Evolutionary conservation across 1,140 invertebrate genomes (phyloP).

Genomic region (Dreissena rostriformis): DNA sequence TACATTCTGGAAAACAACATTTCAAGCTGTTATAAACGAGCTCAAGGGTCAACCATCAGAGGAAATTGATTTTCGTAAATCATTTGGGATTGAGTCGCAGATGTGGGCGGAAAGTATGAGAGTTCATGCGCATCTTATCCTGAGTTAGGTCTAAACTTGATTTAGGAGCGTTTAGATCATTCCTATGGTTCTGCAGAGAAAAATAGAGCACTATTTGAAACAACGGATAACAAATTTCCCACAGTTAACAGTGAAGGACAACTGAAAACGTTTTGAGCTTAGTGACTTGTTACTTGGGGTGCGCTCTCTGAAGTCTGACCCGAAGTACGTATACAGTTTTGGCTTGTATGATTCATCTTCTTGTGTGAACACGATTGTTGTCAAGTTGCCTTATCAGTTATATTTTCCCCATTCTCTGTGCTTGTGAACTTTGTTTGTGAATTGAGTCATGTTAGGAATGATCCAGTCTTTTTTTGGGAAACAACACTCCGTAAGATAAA

Average conservation of each 20-base stretch:
- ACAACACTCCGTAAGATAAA: background rate
- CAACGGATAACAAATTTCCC: slow-evolving; percentile 56
- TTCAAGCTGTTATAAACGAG: too few relatives aligned
- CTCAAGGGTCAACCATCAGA: too few relatives aligned
- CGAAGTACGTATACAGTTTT: slow-evolving; percentile 16
- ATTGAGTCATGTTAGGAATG: too few relatives aligned
- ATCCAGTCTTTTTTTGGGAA: slow-evolving; percentile 11
- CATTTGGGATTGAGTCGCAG: too few relatives aligned
- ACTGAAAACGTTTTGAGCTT: slow-evolving; percentile 55
- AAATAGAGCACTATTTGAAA: slow-evolving; percentile 54
- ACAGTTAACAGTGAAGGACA: slow-evolving; percentile 52
- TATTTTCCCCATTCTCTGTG: slow-evolving; percentile 56
- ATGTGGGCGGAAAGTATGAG: too few relatives aligned
- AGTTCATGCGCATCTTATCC: too few relatives aligned
- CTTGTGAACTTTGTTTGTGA: slow-evolving; percentile 60
- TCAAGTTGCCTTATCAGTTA: slow-evolving; percentile 46
- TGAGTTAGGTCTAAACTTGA: too few relatives aligned
- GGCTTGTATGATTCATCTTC: slow-evolving; percentile 47
- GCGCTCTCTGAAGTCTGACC: too few relatives aligned
- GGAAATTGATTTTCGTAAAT: too few relatives aligned
- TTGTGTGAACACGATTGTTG: slow-evolving; percentile 53
- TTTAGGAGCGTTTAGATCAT: too few relatives aligned
- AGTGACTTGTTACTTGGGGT: slow-evolving; percentile 40
- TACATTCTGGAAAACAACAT: too few relatives aligned
- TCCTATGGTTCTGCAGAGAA: too few relatives aligned